Evolutionary conservation across 2,888 invertebrate species (phyloP).

Genomic region (Chaitophorus viminalis): DNA sequence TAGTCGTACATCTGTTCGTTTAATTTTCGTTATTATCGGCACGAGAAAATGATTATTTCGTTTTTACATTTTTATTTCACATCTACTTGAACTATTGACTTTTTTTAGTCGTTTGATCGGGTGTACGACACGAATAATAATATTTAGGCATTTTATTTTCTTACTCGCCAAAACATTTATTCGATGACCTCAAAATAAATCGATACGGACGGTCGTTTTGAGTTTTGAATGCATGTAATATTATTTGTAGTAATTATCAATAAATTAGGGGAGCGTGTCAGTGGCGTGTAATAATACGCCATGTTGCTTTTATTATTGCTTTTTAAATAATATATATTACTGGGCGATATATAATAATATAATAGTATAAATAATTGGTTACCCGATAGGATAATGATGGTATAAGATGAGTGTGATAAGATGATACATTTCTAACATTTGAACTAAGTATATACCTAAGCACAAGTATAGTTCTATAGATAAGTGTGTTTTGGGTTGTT

Average conservation of each 20-base stretch:
- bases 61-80: background rate
- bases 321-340: too few species aligned
- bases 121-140: background rate
- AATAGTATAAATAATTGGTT: too few species aligned
- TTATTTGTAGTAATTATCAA: background rate
- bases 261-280: background rate
- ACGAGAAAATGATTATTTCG: background rate
- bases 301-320: too few species aligned
- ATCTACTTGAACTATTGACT: background rate
- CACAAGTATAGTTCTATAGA: too few species aligned
- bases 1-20: background rate
- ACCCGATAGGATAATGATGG: too few species aligned
- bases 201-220: background rate
- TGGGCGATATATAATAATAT: too few species aligned
- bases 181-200: background rate
- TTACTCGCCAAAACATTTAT: background rate
- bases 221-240: background rate
- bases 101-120: background rate
- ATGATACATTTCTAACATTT: too few species aligned
- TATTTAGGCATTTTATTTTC: background rate
- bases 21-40: background rate
- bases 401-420: too few species aligned
- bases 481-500: too few species aligned
- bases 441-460: too few species aligned
- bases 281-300: background rate